Percentiles rank a stretch among this genome's conserved stretches.
Evolutionary conservation across 2,797 vertebrate species (phyloP).

Genomic region (Margarornis squamiger): DNA sequence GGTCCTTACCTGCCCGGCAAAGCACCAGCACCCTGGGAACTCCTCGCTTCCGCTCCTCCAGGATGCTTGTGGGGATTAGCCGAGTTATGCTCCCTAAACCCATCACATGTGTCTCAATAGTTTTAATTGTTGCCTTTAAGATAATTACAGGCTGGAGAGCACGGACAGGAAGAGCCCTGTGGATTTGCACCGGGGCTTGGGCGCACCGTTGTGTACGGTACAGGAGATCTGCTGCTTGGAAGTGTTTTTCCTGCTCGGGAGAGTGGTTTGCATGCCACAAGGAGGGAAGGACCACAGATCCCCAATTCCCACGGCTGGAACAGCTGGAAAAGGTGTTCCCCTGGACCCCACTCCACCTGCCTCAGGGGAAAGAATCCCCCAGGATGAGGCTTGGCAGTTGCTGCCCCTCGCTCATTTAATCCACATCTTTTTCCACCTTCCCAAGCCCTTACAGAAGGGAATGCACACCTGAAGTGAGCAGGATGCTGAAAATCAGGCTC

Average conservation of each 20-base stretch:
- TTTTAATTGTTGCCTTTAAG: conserved; percentile 64
- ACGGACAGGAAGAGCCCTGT: conserved; percentile 17
- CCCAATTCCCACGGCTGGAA: neutral
- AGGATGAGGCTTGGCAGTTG: neutral
- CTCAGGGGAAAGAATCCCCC: neutral
- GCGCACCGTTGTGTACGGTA: neutral
- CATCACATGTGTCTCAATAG: conserved; percentile 48
- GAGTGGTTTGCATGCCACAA: neutral
- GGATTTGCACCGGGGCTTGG: neutral
- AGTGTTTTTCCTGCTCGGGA: neutral
- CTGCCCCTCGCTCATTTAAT: neutral
- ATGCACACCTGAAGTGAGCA: neutral
- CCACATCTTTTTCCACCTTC: neutral
- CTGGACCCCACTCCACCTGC: neutral
- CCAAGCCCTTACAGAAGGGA: neutral
- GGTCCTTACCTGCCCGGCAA: neutral
- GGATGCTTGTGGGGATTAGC: conserved; percentile 53
- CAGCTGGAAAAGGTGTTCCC: neutral
- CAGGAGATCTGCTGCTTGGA: neutral
- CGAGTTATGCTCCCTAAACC: conserved; percentile 23
- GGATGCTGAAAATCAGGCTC: neutral
- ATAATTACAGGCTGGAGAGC: conserved; percentile 60
- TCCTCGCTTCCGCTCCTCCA: neutral
- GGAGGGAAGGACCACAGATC: neutral
- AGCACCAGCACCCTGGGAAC: neutral